phyloP scores from a whole-genome alignment of 2,888 invertebrate genomes.

The Margaritifera margaritifera region DNA sequence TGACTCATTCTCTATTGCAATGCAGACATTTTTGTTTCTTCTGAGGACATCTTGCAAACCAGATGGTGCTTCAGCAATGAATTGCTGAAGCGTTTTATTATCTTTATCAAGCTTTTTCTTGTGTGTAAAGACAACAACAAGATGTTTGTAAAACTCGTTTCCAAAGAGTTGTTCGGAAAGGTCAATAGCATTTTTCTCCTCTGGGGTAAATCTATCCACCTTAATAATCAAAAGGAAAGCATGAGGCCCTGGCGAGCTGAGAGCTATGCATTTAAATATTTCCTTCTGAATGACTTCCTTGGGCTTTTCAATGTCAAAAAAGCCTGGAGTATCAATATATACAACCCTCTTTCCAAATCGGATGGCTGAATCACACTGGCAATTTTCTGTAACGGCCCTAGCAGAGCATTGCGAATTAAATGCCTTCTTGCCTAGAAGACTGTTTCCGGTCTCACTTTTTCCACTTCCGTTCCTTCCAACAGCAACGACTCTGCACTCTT shows the following conservation, averaged over 20 bases:
- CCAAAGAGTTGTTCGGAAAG: slow-evolving; percentile 14
- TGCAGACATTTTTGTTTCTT: no score
- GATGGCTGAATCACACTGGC: slow-evolving; percentile 7
- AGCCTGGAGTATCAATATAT: slow-evolving; percentile 20
- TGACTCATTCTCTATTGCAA: no score
- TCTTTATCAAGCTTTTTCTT: slow-evolving; percentile 7
- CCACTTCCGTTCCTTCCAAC: no score
- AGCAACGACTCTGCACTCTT: slow-evolving; percentile 15
- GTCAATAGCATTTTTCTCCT: slow-evolving; percentile 12
- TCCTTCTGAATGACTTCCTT: slow-evolving; percentile 11
- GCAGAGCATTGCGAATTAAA: slow-evolving; percentile 9
- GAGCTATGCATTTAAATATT: slow-evolving; percentile 16
- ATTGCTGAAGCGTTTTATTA: no score
- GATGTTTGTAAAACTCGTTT: slow-evolving; percentile 7
- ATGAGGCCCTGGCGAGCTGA: slow-evolving; percentile 16
- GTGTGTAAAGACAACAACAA: slow-evolving; percentile 18
- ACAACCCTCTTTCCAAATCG: slow-evolving; percentile 9
- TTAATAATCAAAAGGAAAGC: slow-evolving; percentile 16
- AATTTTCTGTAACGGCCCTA: slow-evolving; percentile 8
- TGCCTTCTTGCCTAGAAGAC: slow-evolving; percentile 12
- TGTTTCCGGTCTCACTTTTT: slow-evolving; percentile 23
- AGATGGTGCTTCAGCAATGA: no score
- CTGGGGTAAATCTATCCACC: slow-evolving; percentile 19
- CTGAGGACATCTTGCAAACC: no score
- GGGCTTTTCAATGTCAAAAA: slow-evolving; percentile 16